A percentile compares a stretch with the other conserved stretches of the same genome.
phyloP scores from a whole-genome alignment of 2,113 vertebrate species.

The Lepisosteus oculatus region DNA sequence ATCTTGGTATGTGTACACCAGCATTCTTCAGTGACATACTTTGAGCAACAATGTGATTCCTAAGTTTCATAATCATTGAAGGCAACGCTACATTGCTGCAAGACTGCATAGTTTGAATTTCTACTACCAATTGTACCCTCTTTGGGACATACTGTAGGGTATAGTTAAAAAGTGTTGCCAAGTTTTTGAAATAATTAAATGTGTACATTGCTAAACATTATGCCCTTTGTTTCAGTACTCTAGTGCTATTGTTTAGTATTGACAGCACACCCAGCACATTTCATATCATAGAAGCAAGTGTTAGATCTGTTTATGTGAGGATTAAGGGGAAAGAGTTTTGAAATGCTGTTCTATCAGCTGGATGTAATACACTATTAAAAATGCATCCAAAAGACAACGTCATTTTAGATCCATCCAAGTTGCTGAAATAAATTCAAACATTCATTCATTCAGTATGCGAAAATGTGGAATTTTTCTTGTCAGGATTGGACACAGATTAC shows the following conservation, averaged over 20 bases:
- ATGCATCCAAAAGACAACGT: too few species aligned
- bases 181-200: too few species aligned
- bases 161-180: too few species aligned
- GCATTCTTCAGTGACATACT: conserved; percentile 55
- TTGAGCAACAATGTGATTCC: conserved; percentile 24
- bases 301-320: not conserved
- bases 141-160: too few species aligned
- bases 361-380: too few species aligned
- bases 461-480: not conserved
- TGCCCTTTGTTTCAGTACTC: too few species aligned
- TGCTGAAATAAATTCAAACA: not conserved
- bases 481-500: not conserved
- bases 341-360: not conserved
- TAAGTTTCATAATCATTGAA: conserved; percentile 12
- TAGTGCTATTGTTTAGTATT: too few species aligned
- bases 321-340: not conserved
- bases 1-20: conserved; percentile 45
- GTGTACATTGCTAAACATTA: too few species aligned
- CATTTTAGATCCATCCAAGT: too few species aligned
- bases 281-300: not conserved
- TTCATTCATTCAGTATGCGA: not conserved
- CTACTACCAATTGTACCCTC: too few species aligned
- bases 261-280: not conserved
- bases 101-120: not conserved
- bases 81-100: not conserved